phyloP scores from a whole-genome alignment of 2,113 vertebrate species.

The Ancistrus triradiatus region DNA sequence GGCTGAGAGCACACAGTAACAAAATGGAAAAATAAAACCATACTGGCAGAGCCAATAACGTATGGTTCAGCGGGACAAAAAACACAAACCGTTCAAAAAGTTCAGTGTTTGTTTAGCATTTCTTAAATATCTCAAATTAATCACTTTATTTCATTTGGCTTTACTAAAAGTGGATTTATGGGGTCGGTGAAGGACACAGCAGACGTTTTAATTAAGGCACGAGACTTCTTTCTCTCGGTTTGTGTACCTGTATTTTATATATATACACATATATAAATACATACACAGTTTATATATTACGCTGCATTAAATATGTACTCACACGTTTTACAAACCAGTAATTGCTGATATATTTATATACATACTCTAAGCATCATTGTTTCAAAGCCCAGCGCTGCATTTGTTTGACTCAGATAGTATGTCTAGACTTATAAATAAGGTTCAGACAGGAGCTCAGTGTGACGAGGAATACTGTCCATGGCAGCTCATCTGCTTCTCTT shows the following conservation, averaged over 20 bases:
- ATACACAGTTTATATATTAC: constrained; percentile 74
- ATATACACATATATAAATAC: constrained; percentile 74
- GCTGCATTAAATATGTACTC: constrained; percentile 59
- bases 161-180: constrained; percentile 35
- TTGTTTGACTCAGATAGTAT: no score
- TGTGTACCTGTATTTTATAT: constrained; percentile 71
- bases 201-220: no score
- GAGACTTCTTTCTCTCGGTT: constrained; percentile 59
- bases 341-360: no score
- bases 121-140: no score
- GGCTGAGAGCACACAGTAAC: constrained; percentile 75
- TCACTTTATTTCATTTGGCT: no score
- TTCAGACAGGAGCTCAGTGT: neutral
- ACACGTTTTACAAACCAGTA: no score
- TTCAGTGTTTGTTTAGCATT: no score
- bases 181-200: neutral
- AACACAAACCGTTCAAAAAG: no score
- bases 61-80: no score
- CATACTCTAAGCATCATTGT: no score
- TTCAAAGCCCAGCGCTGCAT: no score
- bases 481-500: neutral
- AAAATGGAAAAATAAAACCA: constrained; percentile 2
- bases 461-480: constrained; percentile 1
- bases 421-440: neutral
- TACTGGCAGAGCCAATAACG: no score